Evolutionary conservation across 92 coral and sea anemone genomes (phyloP).

Genomic region (Phenganax marumi): DNA sequence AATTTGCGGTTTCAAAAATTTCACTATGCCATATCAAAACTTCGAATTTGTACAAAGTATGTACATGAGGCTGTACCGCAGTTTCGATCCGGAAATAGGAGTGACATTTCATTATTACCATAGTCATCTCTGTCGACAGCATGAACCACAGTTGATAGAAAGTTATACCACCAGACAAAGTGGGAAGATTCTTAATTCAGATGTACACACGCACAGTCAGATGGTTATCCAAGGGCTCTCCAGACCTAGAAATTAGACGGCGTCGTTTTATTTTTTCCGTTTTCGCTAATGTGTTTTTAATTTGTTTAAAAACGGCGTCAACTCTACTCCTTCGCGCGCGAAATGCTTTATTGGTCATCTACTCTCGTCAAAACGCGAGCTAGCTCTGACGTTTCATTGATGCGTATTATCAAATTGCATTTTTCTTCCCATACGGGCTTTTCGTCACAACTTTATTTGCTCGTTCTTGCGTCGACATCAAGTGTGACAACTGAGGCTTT

Average conservation of each 20-base stretch:
- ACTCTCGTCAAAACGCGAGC: background rate
- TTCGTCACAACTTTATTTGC: too few relatives aligned
- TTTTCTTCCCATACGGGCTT: background rate
- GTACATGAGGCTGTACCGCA: background rate
- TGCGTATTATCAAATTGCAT: background rate
- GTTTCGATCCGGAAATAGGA: constrained; percentile 6
- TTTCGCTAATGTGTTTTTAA: background rate
- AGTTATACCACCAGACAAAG: background rate
- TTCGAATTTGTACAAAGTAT: background rate
- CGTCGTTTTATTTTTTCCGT: background rate
- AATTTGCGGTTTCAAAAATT: too few relatives aligned
- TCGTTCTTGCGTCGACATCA: too few relatives aligned
- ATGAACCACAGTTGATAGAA: background rate
- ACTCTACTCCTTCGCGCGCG: background rate
- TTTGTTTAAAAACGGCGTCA: background rate
- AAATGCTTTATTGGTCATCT: background rate
- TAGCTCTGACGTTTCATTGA: background rate
- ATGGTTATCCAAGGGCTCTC: constrained; percentile 7
- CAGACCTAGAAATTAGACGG: background rate
- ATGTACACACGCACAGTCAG: too few relatives aligned
- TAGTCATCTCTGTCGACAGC: background rate
- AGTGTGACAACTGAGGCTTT: too few relatives aligned
- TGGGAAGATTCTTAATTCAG: too few relatives aligned
- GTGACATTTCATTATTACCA: background rate
- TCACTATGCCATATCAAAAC: too few relatives aligned